Evolutionary conservation across 2,797 vertebrate genomes (phyloP).

Genomic region (Eospalax fontanierii): DNA sequence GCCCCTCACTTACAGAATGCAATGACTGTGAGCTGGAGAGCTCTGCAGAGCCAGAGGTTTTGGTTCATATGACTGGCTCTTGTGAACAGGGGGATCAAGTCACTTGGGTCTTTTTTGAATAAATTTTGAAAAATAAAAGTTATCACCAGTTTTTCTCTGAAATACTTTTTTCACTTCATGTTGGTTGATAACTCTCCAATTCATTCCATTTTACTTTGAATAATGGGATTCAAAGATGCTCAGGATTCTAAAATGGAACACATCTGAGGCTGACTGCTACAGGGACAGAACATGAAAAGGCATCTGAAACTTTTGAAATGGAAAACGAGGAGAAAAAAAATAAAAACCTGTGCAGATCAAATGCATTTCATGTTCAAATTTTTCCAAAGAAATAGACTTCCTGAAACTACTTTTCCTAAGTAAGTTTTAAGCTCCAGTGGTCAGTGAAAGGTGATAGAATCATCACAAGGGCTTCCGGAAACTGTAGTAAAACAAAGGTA

Average conservation of each 20-base stretch:
- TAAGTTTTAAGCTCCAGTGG: constrained; percentile 56
- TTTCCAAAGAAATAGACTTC: constrained; percentile 75
- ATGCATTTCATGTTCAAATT: constrained; percentile 80
- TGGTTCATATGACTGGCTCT: not conserved
- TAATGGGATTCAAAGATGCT: constrained; percentile 81
- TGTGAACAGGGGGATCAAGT: not conserved
- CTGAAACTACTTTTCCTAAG: constrained; percentile 76
- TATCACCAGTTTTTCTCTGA: constrained; percentile 73
- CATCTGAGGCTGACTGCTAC: constrained; percentile 74
- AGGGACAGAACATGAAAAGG: constrained; percentile 77
- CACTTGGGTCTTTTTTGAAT: constrained; percentile 55
- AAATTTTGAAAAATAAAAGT: constrained; percentile 38
- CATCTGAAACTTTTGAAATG: constrained; percentile 82
- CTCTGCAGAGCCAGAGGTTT: not conserved
- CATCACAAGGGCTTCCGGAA: not conserved
- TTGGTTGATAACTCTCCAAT: constrained; percentile 77
- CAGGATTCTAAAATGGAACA: constrained; percentile 77
- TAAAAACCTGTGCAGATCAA: constrained; percentile 76
- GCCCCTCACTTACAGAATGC: not conserved
- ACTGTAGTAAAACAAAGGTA: not conserved
- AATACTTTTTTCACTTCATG: constrained; percentile 72
- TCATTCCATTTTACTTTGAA: constrained; percentile 84
- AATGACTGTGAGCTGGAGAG: not conserved
- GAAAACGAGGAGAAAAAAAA: constrained; percentile 70
- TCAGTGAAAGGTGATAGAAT: constrained; percentile 1